These are phyloP conservation scores for Poeciliopsis presidionis DNA, from an alignment of 2,797 vertebrate genomes.

Conservation along the genomic window DNA sequence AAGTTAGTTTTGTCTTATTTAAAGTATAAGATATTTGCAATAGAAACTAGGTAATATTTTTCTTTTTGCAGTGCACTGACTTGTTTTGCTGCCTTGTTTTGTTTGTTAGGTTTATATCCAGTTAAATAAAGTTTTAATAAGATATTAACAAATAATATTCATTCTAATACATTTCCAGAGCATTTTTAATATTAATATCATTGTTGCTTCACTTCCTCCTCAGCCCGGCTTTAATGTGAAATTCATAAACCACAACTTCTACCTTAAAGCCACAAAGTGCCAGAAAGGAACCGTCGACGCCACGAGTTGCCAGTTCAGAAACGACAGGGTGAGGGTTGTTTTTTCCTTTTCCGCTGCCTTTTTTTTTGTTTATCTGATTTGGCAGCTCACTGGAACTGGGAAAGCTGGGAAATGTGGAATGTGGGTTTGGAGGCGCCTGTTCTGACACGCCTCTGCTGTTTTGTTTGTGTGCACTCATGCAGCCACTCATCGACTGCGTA, in stretches of 20 bases:
- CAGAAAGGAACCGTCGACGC: constrained; percentile 54
- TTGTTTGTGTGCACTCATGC: constrained; percentile 47
- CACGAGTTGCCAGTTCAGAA: constrained; percentile 69
- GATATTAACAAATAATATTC: too few relatives aligned
- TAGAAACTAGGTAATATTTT: too few relatives aligned
- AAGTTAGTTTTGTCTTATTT: too few relatives aligned
- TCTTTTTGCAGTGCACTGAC: too few relatives aligned
- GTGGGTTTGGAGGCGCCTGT: background rate
- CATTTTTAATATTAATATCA: background rate
- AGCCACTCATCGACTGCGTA: constrained; percentile 79
- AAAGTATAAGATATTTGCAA: too few relatives aligned
- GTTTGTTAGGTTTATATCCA: too few relatives aligned
- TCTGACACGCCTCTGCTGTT: constrained; percentile 43
- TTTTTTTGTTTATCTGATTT: background rate
- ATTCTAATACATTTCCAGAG: background rate
- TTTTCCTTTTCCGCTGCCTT: too few relatives aligned
- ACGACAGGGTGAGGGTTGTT: constrained; percentile 54
- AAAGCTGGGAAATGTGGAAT: background rate
- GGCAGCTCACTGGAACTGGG: background rate
- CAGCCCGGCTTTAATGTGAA: constrained; percentile 74
- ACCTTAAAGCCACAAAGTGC: constrained; percentile 79
- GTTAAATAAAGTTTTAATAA: too few relatives aligned
- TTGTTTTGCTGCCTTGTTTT: too few relatives aligned
- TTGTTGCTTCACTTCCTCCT: constrained; percentile 3
- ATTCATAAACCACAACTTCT: constrained; percentile 78